A percentile compares a stretch with the other conserved stretches of the same genome.
These are phyloP conservation scores for Porphyrio hochstetteri DNA, from an alignment of 2,113 vertebrate genomes.

Conservation along the genomic window DNA sequence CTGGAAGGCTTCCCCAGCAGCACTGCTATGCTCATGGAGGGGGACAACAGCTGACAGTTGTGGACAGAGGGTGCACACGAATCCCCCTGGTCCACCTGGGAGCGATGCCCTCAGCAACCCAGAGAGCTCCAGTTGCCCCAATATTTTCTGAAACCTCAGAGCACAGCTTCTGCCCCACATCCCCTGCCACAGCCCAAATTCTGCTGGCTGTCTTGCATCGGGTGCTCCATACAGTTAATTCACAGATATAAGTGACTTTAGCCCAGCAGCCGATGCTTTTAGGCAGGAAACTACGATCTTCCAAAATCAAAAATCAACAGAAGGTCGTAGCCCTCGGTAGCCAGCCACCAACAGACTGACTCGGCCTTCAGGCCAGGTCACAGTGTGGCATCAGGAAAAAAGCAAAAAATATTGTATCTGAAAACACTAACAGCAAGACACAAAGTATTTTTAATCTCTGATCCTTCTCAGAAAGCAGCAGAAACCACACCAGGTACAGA, in stretches of 20 bases:
- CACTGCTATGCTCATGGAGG: accelerated
- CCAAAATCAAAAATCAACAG: background rate
- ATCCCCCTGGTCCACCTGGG: too few relatives aligned
- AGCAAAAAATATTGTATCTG: background rate
- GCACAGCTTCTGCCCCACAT: background rate
- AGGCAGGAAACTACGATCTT: background rate
- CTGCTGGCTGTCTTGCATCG: background rate
- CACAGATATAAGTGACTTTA: background rate
- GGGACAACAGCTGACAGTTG: background rate
- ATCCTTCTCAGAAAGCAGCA: constrained; percentile 11
- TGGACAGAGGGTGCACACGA: background rate
- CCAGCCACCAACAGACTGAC: background rate
- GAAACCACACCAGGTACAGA: background rate
- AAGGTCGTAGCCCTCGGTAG: background rate
- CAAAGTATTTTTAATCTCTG: background rate
- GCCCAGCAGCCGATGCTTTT: background rate
- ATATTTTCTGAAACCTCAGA: background rate
- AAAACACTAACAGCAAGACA: background rate
- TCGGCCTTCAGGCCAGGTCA: constrained; percentile 32
- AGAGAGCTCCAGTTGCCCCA: background rate
- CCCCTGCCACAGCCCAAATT: background rate
- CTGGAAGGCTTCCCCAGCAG: background rate
- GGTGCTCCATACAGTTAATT: background rate
- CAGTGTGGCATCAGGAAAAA: background rate
- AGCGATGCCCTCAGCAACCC: background rate